Conservation (phyloP, 2,113 vertebrate genomes). For the Psilopogon haemacephalus region DNA sequence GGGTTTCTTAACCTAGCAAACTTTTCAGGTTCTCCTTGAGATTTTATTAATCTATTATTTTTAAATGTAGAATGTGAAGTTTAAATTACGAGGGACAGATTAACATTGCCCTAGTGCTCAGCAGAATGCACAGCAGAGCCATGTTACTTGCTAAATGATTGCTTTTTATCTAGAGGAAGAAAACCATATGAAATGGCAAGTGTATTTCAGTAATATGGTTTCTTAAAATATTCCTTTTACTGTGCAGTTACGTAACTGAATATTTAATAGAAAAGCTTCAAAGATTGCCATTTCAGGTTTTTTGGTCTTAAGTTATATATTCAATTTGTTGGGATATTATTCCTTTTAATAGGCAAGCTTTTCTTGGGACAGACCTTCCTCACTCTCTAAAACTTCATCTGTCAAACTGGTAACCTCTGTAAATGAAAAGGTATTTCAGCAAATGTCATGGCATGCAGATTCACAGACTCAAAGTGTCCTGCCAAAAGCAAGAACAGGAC, state of each 20-base stretch:
- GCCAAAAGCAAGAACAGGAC: background rate
- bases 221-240: background rate
- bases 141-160: background rate
- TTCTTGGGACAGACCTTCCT: background rate
- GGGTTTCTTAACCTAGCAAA: background rate
- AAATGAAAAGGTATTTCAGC: background rate
- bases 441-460: background rate
- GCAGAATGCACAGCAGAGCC: background rate
- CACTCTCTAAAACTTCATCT: background rate
- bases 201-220: background rate
- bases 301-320: background rate
- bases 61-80: background rate
- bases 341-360: background rate
- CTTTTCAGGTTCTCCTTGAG: background rate
- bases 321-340: background rate
- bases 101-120: background rate
- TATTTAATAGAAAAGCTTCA: background rate
- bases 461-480: background rate
- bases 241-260: background rate
- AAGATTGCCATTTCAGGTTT: background rate
- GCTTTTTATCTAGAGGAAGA: background rate
- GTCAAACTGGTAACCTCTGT: background rate
- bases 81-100: background rate
- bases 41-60: background rate
- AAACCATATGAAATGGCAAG: background rate